Conservation (phyloP, 2,888 invertebrate species). For the Ectemnius cavifrons region DNA sequence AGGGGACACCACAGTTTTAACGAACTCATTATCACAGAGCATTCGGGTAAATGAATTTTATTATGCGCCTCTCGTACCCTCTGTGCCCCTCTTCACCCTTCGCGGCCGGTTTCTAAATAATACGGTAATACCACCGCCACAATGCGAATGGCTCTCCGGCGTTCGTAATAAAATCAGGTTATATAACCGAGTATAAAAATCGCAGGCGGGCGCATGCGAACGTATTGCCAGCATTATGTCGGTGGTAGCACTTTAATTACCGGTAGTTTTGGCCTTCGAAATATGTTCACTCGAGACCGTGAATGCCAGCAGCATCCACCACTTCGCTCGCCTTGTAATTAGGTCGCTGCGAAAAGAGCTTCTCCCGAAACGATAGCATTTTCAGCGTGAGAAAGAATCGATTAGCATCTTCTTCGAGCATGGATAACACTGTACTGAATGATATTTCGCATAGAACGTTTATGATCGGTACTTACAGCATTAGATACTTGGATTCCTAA, state of each 20-base stretch:
- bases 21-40: not conserved
- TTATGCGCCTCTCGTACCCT: not conserved
- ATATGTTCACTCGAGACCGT: too few species aligned
- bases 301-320: too few species aligned
- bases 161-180: conserved; percentile 2
- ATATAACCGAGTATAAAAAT: conserved; percentile 4
- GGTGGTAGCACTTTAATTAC: conserved; percentile 2
- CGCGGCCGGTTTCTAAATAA: not conserved
- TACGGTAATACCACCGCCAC: not conserved
- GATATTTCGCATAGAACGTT: too few species aligned
- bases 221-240: not conserved
- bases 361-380: conserved; percentile 2
- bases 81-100: too few species aligned
- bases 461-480: too few species aligned
- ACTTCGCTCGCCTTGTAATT: conserved; percentile 15
- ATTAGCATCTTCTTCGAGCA: too few species aligned
- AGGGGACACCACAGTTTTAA: conserved; percentile 1
- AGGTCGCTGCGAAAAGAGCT: conserved; percentile 16
- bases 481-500: too few species aligned
- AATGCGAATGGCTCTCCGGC: not conserved
- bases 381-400: too few species aligned
- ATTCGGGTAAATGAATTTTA: not conserved
- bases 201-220: not conserved
- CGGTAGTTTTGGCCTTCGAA: not conserved
- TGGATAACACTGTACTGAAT: too few species aligned